phyloP scores from a whole-genome alignment of 1,140 invertebrate species.

The Archivesica marissinica region DNA sequence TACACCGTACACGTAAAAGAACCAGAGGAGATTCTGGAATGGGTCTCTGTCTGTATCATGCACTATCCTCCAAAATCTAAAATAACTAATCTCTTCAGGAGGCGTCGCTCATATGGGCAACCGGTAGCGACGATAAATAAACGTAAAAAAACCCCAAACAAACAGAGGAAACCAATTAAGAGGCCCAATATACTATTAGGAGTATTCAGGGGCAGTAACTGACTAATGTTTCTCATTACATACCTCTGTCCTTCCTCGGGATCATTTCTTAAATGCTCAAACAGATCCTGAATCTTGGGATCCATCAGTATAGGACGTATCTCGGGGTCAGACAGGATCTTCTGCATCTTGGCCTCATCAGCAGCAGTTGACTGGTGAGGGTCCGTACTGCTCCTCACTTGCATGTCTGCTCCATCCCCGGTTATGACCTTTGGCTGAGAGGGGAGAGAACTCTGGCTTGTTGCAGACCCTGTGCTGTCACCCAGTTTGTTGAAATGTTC shows the following conservation, averaged over 20 bases:
- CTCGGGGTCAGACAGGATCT: conserved; percentile 71
- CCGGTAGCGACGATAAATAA: too few relatives aligned
- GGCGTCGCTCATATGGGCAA: too few relatives aligned
- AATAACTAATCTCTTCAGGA: too few relatives aligned
- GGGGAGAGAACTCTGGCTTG: not conserved
- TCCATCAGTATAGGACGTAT: conserved; percentile 74
- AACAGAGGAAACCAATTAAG: too few relatives aligned
- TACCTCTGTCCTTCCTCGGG: conserved; percentile 77
- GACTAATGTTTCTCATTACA: too few relatives aligned
- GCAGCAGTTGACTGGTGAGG: conserved; percentile 60
- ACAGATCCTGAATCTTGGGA: conserved; percentile 72
- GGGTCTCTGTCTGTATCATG: too few relatives aligned
- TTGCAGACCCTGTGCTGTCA: not conserved
- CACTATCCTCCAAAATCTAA: too few relatives aligned
- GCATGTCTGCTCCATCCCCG: conserved; percentile 32
- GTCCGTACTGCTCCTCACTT: conserved; percentile 53
- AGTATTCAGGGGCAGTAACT: too few relatives aligned
- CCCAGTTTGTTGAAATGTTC: conserved; percentile 59
- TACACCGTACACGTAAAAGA: too few relatives aligned
- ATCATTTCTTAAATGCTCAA: conserved; percentile 70
- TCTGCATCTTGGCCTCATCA: conserved; percentile 69
- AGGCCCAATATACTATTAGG: too few relatives aligned
- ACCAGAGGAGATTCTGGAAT: too few relatives aligned
- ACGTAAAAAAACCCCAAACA: too few relatives aligned
- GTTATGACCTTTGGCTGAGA: not conserved